Conservation (phyloP, 2,797 vertebrate species). For the Rhabdomys pumilio region DNA sequence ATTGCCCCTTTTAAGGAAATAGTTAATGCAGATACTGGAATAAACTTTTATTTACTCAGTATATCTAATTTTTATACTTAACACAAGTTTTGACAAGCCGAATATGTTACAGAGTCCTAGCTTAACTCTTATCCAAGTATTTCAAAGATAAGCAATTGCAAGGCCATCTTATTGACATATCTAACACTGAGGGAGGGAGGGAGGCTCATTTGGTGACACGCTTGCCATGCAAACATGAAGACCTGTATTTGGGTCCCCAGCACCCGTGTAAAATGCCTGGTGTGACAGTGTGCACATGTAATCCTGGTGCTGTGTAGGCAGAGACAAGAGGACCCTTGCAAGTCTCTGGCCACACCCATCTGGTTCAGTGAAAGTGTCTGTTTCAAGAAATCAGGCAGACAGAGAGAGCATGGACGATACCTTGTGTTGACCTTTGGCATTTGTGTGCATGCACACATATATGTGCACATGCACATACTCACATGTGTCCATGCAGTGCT, state of each 20-base stretch:
- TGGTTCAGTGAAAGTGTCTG: background rate
- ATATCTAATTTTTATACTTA: constrained; percentile 1
- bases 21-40: background rate
- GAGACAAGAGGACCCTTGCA: background rate
- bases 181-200: background rate
- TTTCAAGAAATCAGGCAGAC: background rate
- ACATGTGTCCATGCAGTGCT: background rate
- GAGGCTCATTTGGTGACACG: background rate
- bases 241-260: too few relatives aligned
- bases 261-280: background rate
- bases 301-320: background rate
- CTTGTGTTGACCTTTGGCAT: background rate
- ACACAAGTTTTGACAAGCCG: background rate
- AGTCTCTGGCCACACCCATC: background rate
- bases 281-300: background rate
- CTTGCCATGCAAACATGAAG: background rate
- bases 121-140: background rate
- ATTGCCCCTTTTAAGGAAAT: constrained; percentile 18
- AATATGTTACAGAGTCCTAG: background rate
- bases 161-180: background rate
- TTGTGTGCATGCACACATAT: background rate
- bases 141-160: background rate
- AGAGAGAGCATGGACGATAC: background rate
- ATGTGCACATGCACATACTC: background rate
- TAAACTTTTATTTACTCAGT: constrained; percentile 1